Evolutionary conservation across 2,113 vertebrate species (phyloP), one percentile per base, ranked within the genome.

Genomic region (Amazona guildingii): DNA sequence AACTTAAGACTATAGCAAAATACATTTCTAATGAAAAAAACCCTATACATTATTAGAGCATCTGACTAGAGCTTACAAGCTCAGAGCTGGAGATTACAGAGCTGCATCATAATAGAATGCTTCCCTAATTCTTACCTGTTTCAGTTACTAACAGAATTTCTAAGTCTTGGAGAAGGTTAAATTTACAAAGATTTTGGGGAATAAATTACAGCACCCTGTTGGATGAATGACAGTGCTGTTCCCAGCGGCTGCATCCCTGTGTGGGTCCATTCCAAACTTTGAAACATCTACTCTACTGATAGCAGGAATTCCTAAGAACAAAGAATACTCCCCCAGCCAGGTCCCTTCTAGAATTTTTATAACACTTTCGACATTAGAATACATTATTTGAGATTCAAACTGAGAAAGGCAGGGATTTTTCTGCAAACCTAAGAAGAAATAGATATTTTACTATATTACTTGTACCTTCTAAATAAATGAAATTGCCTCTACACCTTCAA

Each of bases 101-200:
- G 15, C 14, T 92, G 14, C 20, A 39, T 19, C 0, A 0, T 20
- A 79, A 52, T 12, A 11, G 10, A 68, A 29, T 13, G 9, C 10
- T 68, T 79, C 33, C 33, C 27, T 37, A 27, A 82, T 69, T 83
- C 62, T 72, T 41, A 76, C 39, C 7, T 37, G 23, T 78, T 92
- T 64, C 69, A 79, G 11, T 37, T 46, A 61, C 25, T 61, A 67
- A 61, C 1, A 57, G 13, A 84, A 72, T 33, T 75, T 78, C 43
- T 61, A 73, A 83, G 16, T 64, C 16, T 57, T 35, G 13, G 13
- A 16, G 17, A 88, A 33, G 17, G 74, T 64, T 79, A 66, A 33
- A 77, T 78, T 51, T 55, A 88, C 8, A 19, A n/a, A 28, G 11
- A 62, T 83, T 90, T 66, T n/a, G 28, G 21, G 15, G 21, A 90